Base-by-base conservation (phyloP, 2,888 invertebrate genomes). In the Schrankia costaestrigalis region DNA sequence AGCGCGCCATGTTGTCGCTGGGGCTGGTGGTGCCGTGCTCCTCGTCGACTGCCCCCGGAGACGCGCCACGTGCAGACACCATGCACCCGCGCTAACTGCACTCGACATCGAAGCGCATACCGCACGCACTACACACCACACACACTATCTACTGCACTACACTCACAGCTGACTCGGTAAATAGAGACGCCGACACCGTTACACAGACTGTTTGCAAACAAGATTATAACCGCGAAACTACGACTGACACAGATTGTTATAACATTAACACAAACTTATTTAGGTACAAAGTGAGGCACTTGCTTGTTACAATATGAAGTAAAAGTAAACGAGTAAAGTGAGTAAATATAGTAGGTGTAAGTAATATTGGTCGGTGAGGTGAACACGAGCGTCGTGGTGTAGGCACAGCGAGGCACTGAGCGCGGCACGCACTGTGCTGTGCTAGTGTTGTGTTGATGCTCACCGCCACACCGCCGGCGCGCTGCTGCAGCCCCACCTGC, bases 371-470 rank as follows among this genome's bases (percentile, higher is more conserved):
- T 25, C 11, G 11, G 12, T 52, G 69, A 72, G 66, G 74, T n/a
- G n/a, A n/a, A n/a, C 74, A 77, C 83, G 75, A 54, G 76, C 52
- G 71, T 56, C 60, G 41, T 46, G 60, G 36, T 31, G 56, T 67
- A 78, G 79, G 78, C 75, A 70, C 80, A 46, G 68, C 71, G 72
- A 58, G 69, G 66, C 55, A 79, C 80, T 79, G 73, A 47, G 35
- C 23, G 14, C 31, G 29, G 51, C 41, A 11, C 14, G 51, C 33
- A 37, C 25, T 39, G 36, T 40, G 41, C 36, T 28, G 42, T n/a
- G 30, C 26, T 37, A 44, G 35, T 37, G 39, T 22, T 10, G 36
- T 28, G 40, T 19, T 28, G 35, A 21, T n/a, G 34, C 29, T 11
- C 35, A 21, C 26, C 31, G 28, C 9, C 7, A 14, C 25, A 29